Evolutionary conservation across 2,888 invertebrate genomes (phyloP), one percentile per base, ranked within the genome.

Genomic region (Drosophila multiciliata): DNA sequence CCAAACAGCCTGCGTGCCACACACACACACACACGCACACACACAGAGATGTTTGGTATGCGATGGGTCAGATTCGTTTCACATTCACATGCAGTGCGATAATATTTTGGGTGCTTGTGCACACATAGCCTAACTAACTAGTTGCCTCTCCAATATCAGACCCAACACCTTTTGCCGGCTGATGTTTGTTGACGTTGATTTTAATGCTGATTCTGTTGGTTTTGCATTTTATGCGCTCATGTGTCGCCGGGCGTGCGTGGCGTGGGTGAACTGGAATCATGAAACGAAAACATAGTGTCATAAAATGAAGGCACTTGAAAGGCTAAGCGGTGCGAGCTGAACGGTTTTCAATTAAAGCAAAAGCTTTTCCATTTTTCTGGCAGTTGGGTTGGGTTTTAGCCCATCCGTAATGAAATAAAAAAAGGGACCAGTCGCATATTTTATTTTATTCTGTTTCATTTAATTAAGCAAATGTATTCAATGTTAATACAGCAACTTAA

Each of bases 391-490:
- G 8, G 45, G 8, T 1, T 26, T 29, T 29, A 29, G 29, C 17
- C 29, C 7, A 11, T 26, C 8, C 3, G 11, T 32, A 52, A 36
- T 54, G 26, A 15, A 20, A 26, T 32, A 20, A 52, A 53, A 53
- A 53, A 32, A 57, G 32, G 57, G 55, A 15, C 61, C 35, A 15
- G 52, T 52, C 32, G 59, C 73, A 59, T 81, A 83, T 82, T 75
- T 80, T 70, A 81, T 80, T 76, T 73, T 72, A 69, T 80, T 81
- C 73, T 68, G 68, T 73, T 83, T 75, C 75, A 87, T 90, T 87
- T 90, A 90, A 87, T 87, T 87, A 90, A 83, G 72, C 71, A 90
- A 87, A 87, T 87, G 87, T 79, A 90, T 88, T 90, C 87, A 88
- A 89, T 88, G 90, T 79, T 86, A 87, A 87, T 88, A 80, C 84